Evolutionary conservation across 2,888 invertebrate genomes (phyloP).

Genomic region (Eulithis prunata): DNA sequence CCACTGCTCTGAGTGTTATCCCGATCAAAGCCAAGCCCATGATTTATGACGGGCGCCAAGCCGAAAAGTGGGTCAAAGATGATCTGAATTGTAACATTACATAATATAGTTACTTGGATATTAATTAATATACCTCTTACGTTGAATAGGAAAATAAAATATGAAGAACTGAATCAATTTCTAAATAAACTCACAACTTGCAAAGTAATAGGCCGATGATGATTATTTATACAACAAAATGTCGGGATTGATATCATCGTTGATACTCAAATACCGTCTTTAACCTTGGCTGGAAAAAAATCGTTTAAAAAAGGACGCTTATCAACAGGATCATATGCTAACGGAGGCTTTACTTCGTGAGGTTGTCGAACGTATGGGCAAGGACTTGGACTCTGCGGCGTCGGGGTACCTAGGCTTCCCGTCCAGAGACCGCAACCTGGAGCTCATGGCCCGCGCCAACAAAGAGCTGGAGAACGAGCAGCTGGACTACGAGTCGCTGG

Average conservation of each 20-base stretch:
- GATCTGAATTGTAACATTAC: too few species aligned
- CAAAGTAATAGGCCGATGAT: constrained; percentile 2
- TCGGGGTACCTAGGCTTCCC: constrained; percentile 87
- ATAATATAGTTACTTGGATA: too few species aligned
- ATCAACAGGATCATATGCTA: constrained; percentile 84
- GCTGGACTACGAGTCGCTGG: constrained; percentile 89
- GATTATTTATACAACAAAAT: neutral
- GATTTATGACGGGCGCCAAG: too few species aligned
- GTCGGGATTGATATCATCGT: constrained; percentile 11
- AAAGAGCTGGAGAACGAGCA: constrained; percentile 85
- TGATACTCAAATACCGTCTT: constrained; percentile 16
- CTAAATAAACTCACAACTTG: too few species aligned
- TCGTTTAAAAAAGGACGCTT: constrained; percentile 24
- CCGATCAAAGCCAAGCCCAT: too few species aligned
- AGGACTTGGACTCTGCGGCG: constrained; percentile 87
- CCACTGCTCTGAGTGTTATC: too few species aligned
- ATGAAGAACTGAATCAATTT: too few species aligned
- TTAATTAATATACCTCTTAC: too few species aligned
- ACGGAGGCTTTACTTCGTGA: constrained; percentile 90
- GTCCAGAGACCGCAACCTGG: constrained; percentile 72
- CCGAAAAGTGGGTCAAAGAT: too few species aligned
- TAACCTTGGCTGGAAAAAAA: constrained; percentile 24
- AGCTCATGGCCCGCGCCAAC: constrained; percentile 81
- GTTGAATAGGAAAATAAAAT: too few species aligned
- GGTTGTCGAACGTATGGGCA: constrained; percentile 91